Percentiles rank a stretch among this genome's conserved stretches.
phyloP scores from a whole-genome alignment of 2,888 invertebrate species.

The Thereva nobilitata region DNA sequence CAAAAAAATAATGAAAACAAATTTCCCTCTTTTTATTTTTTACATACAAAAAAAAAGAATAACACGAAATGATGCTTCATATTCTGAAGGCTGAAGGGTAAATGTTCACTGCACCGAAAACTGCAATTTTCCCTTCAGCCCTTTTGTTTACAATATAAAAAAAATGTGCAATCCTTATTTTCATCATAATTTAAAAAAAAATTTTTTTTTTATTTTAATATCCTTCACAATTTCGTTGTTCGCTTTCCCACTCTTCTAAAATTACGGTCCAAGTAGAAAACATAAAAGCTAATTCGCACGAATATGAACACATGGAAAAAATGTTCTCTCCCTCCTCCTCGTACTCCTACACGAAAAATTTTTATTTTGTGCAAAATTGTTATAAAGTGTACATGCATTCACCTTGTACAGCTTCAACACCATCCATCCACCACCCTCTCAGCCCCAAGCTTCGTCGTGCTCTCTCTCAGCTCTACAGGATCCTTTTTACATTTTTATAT shows the following conservation, averaged over 20 bases:
- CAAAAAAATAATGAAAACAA: too few relatives aligned
- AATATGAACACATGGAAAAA: constrained; percentile 17
- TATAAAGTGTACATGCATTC: constrained; percentile 28
- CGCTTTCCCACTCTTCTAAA: constrained; percentile 20
- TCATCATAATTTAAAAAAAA: neutral
- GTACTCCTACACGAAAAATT: neutral
- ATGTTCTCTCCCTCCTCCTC: neutral
- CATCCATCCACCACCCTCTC: constrained; percentile 15
- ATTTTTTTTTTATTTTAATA: constrained; percentile 7
- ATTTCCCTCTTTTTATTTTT: too few relatives aligned
- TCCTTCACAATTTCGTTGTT: neutral
- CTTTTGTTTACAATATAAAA: constrained; percentile 1
- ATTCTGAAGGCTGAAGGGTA: neutral
- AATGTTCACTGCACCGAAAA: constrained; percentile 17
- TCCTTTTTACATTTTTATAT: too few relatives aligned
- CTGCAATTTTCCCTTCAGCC: constrained; percentile 16
- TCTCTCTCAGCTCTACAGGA: too few relatives aligned
- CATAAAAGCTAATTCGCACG: constrained; percentile 26
- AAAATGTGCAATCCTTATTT: constrained; percentile 4
- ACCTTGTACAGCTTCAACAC: neutral
- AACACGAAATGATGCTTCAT: neutral
- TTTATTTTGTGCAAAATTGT: constrained; percentile 13
- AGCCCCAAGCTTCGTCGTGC: neutral
- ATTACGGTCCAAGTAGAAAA: constrained; percentile 32
- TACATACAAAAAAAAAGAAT: neutral